phyloP scores from a whole-genome alignment of 2,888 invertebrate species.

The Polymixis flavicincta region DNA sequence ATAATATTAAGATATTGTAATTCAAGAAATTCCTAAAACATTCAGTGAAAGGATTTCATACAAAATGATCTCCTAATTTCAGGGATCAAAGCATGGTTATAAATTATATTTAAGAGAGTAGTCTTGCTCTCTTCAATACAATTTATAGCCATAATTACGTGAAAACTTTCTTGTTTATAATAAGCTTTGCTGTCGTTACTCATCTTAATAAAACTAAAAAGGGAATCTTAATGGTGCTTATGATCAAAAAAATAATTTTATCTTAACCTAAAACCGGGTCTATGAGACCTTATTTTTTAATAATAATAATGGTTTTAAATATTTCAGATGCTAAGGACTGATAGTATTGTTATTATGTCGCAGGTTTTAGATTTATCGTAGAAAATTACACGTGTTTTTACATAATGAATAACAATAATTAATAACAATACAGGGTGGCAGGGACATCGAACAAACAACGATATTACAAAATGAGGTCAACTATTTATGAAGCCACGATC shows the following conservation, averaged over 20 bases:
- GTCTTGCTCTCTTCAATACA: no score
- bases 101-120: no score
- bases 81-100: no score
- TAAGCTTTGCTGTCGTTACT: neutral
- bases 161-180: slow-evolving; percentile 6
- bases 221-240: neutral
- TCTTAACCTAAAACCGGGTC: no score
- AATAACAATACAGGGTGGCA: no score
- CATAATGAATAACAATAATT: no score
- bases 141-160: neutral
- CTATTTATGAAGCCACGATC: neutral
- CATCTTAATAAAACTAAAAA: neutral
- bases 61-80: no score
- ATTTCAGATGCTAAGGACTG: neutral
- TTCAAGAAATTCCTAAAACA: neutral
- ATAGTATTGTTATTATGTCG: neutral
- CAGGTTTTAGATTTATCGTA: neutral
- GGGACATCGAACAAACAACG: no score
- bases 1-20: neutral
- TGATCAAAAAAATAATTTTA: no score
- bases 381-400: neutral
- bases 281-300: neutral
- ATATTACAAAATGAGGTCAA: neutral
- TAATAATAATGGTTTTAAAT: neutral
- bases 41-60: no score